These are phyloP conservation scores for Cryptocephalus primarius DNA, from an alignment of 2,888 invertebrate genomes.

Conservation along the genomic window DNA sequence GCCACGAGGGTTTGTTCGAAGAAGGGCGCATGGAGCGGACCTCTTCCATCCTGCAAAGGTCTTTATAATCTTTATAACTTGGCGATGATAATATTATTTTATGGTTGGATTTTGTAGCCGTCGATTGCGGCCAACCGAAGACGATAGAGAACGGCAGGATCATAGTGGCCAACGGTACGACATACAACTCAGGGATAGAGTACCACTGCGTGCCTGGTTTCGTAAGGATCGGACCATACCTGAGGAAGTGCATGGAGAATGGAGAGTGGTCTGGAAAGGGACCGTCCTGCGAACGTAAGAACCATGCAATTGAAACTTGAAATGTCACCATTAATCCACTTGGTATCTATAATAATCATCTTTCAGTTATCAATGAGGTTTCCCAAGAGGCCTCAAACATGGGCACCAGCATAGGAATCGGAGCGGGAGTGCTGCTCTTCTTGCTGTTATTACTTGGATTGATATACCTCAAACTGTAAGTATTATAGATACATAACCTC, in stretches of 20 bases:
- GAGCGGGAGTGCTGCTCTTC: constrained; percentile 71
- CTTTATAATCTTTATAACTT: too few relatives aligned
- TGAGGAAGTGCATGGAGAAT: constrained; percentile 73
- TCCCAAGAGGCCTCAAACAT: constrained; percentile 61
- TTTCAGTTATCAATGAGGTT: constrained; percentile 50
- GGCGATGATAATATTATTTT: background rate
- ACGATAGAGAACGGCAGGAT: constrained; percentile 76
- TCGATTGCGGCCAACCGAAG: constrained; percentile 73
- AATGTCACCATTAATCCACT: too few relatives aligned
- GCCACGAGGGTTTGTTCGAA: constrained; percentile 64
- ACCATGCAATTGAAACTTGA: background rate
- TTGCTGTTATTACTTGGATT: constrained; percentile 67
- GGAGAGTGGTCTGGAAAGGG: constrained; percentile 82
- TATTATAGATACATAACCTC: constrained; percentile 19
- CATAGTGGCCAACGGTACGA: constrained; percentile 75
- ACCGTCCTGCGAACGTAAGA: constrained; percentile 64
- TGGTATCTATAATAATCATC: too few relatives aligned
- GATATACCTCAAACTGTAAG: constrained; percentile 73
- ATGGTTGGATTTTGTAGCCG: constrained; percentile 43
- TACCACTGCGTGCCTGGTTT: constrained; percentile 83
- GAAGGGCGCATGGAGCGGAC: constrained; percentile 74
- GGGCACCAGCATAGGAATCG: constrained; percentile 74
- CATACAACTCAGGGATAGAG: constrained; percentile 77
- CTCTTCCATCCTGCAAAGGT: constrained; percentile 71
- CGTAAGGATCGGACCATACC: constrained; percentile 69